These are phyloP conservation scores for Onthophagus taurus DNA, from an alignment of 1,140 invertebrate genomes.

Conservation along the genomic window DNA sequence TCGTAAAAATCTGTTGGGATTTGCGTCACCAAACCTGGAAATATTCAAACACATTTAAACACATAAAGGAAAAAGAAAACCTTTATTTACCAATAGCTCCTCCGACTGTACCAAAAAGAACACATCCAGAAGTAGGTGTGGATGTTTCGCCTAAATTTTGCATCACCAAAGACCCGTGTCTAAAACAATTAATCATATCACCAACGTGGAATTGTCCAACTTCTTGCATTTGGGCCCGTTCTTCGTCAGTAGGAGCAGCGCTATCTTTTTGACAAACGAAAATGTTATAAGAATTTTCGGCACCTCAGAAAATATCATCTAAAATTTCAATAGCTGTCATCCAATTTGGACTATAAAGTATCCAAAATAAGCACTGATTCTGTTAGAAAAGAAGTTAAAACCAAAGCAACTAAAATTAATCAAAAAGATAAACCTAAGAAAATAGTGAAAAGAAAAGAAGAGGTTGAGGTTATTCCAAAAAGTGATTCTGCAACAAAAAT, in stretches of 20 bases:
- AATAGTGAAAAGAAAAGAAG: constrained; percentile 22
- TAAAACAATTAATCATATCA: constrained; percentile 95
- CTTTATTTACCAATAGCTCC: constrained; percentile 69
- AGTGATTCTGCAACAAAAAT: not conserved
- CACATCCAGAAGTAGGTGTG: constrained; percentile 73
- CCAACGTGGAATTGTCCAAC: constrained; percentile 92
- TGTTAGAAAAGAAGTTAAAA: constrained; percentile 13
- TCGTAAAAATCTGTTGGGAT: constrained; percentile 80
- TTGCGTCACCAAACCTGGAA: constrained; percentile 82
- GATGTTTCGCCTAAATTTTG: constrained; percentile 82
- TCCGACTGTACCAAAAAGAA: constrained; percentile 82
- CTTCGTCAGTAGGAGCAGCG: constrained; percentile 92
- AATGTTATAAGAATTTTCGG: constrained; percentile 90
- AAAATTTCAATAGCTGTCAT: constrained; percentile 96
- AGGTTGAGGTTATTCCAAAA: not conserved
- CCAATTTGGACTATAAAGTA: constrained; percentile 94
- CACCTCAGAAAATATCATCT: constrained; percentile 93
- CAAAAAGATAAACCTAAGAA: constrained; percentile 29
- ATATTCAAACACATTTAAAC: constrained; percentile 15
- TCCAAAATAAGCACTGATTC: constrained; percentile 13
- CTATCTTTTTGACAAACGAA: constrained; percentile 96
- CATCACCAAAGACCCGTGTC: constrained; percentile 90
- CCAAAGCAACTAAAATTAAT: constrained; percentile 15
- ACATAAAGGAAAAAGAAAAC: too few species aligned
- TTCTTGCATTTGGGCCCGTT: constrained; percentile 88